Conservation (phyloP, 2,888 invertebrate species). For the Chaitophorus viminalis region DNA sequence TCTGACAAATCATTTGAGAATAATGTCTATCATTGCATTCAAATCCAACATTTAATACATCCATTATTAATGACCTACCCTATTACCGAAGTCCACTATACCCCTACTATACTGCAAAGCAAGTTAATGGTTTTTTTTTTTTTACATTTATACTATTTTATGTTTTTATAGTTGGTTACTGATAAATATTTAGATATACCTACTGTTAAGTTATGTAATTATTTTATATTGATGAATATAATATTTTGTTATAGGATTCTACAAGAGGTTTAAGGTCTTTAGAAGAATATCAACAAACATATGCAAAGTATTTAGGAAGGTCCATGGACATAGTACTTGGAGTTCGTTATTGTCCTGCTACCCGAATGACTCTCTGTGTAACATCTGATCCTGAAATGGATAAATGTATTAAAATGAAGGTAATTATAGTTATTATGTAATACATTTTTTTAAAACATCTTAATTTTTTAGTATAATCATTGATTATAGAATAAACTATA, state of each 20-base stretch:
- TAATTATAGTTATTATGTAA: constrained; percentile 66
- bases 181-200: too few relatives aligned
- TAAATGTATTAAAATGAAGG: constrained; percentile 92
- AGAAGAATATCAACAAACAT: constrained; percentile 80
- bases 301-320: constrained; percentile 77
- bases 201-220: not conserved
- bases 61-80: too few relatives aligned
- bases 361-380: constrained; percentile 87
- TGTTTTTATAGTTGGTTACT: too few relatives aligned
- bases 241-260: constrained; percentile 73
- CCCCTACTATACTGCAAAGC: too few relatives aligned
- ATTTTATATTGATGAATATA: not conserved
- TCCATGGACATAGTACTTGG: constrained; percentile 78
- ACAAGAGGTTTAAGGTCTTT: constrained; percentile 75
- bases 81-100: too few relatives aligned
- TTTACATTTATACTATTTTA: too few relatives aligned
- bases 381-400: constrained; percentile 89
- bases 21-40: too few relatives aligned
- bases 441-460: not conserved
- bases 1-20: too few relatives aligned
- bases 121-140: too few relatives aligned
- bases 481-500: too few relatives aligned
- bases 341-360: constrained; percentile 84
- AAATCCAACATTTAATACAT: too few relatives aligned
- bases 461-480: not conserved